Evolutionary conservation across 2,113 vertebrate species (phyloP).

Genomic region (Mionectes macconnelli): DNA sequence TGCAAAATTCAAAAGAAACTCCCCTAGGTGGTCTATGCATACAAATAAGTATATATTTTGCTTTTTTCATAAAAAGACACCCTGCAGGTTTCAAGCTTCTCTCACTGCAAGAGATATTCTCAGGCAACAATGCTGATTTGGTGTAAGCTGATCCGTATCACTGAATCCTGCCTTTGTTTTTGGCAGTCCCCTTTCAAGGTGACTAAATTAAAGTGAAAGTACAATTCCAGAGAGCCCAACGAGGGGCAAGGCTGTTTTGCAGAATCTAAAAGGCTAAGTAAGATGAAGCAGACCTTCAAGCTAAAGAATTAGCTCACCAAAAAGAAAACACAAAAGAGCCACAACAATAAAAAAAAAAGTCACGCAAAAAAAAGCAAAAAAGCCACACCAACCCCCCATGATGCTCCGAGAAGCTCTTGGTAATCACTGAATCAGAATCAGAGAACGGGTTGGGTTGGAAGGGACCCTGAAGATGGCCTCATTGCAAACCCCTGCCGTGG

Average conservation of each 20-base stretch:
- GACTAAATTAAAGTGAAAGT: conserved; percentile 68
- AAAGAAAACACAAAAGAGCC: neutral
- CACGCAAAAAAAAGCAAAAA: neutral
- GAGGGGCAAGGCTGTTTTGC: conserved; percentile 18
- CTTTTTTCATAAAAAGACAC: conserved; percentile 67
- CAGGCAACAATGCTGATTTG: conserved; percentile 55
- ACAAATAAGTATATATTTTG: conserved; percentile 69
- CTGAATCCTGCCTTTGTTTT: conserved; percentile 64
- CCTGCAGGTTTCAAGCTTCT: conserved; percentile 65
- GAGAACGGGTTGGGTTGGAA: neutral
- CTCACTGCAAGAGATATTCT: conserved; percentile 49
- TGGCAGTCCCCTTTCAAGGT: conserved; percentile 70
- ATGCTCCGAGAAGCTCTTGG: neutral
- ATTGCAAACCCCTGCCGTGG: neutral
- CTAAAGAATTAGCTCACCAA: neutral
- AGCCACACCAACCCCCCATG: neutral
- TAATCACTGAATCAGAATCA: neutral
- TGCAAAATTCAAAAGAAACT: conserved; percentile 67
- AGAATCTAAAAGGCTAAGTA: conserved; percentile 47
- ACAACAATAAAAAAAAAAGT: neutral
- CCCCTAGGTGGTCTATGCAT: conserved; percentile 67
- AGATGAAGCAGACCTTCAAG: neutral
- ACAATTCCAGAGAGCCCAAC: conserved; percentile 42
- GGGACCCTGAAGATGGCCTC: neutral
- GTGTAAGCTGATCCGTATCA: conserved; percentile 57